Evolutionary conservation across 64 coral and sea anemone species (phyloP).

Genomic region (Stichodactyla helianthus): DNA sequence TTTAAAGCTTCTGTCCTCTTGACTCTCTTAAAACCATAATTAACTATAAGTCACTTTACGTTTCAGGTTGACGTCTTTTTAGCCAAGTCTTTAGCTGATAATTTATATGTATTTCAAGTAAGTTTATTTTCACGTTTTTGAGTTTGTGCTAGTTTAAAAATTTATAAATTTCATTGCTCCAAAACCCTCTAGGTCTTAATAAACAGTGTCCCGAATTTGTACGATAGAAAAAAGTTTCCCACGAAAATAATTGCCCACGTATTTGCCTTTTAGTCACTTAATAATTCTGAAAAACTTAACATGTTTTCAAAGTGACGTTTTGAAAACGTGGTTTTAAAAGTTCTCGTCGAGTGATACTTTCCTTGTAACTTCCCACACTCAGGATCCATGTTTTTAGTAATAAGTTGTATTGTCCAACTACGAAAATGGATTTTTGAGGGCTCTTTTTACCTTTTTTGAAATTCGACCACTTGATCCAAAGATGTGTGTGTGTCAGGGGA

Average conservation of each 20-base stretch:
- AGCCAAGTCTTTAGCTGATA: conserved; percentile 81
- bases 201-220: not conserved
- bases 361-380: too few species aligned
- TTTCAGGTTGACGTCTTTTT: conserved; percentile 90
- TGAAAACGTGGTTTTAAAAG: not conserved
- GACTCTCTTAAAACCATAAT: not conserved
- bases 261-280: too few species aligned
- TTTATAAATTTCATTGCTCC: not conserved
- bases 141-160: not conserved
- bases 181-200: not conserved
- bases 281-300: too few species aligned
- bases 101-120: conserved; percentile 90
- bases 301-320: not conserved
- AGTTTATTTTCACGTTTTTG: not conserved
- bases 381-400: too few species aligned
- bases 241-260: too few species aligned
- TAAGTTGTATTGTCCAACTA: too few species aligned
- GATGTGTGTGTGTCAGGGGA: too few species aligned
- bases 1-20: not conserved
- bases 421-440: too few species aligned
- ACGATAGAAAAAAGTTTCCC: too few species aligned
- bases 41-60: not conserved
- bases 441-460: too few species aligned
- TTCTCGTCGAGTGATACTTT: too few species aligned
- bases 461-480: too few species aligned